phyloP scores from a whole-genome alignment of 2,888 invertebrate species.

The Anorthoa munda region DNA sequence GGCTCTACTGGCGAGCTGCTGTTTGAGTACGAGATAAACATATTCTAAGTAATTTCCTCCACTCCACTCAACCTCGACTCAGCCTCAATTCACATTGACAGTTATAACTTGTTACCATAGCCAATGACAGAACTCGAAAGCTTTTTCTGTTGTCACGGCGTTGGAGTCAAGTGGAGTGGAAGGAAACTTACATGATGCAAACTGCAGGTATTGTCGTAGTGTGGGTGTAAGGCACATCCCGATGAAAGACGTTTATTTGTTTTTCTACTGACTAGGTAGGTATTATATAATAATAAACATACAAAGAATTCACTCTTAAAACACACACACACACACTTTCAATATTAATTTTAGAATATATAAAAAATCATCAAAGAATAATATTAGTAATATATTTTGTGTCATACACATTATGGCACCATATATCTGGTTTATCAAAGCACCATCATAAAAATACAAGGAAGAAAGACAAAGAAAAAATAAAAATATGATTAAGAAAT shows the following conservation, averaged over 20 bases:
- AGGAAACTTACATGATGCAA: not conserved
- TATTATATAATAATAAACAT: conserved; percentile 4
- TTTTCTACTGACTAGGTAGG: conserved; percentile 40
- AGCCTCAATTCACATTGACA: no score
- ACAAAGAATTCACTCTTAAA: conserved; percentile 17
- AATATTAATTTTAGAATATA: conserved; percentile 2
- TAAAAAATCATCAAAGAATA: not conserved
- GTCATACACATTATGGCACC: not conserved
- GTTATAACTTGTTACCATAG: no score
- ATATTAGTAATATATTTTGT: conserved; percentile 2
- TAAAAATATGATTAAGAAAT: not conserved
- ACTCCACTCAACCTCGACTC: no score
- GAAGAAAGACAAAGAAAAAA: not conserved
- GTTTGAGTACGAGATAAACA: not conserved
- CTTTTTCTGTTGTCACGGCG: no score
- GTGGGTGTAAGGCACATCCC: conserved; percentile 16
- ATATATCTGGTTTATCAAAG: not conserved
- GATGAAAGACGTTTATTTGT: not conserved
- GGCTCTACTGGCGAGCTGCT: no score
- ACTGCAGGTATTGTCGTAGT: not conserved
- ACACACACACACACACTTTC: not conserved
- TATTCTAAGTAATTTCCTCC: no score
- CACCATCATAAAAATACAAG: conserved; percentile 9
- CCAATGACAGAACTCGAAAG: no score
- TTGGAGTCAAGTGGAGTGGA: no score